phyloP scores from a whole-genome alignment of 1,140 invertebrate genomes.

The Lepidurus couesii region DNA sequence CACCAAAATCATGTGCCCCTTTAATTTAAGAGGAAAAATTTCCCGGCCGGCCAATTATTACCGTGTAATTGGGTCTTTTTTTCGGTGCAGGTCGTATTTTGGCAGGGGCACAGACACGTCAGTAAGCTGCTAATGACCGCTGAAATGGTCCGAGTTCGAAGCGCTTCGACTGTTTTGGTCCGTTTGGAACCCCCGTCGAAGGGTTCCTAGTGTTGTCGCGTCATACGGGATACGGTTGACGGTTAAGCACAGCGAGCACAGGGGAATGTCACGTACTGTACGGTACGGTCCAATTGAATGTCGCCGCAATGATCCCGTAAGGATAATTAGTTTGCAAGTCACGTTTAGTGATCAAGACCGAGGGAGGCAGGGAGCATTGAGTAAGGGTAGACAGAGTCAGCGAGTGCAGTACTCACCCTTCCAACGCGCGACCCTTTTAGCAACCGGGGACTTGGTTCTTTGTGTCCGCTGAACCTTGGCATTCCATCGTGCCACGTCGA shows the following conservation, averaged over 20 bases:
- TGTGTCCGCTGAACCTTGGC: not conserved
- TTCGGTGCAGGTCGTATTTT: not conserved
- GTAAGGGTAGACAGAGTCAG: not conserved
- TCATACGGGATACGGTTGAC: not conserved
- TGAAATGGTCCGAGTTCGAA: not conserved
- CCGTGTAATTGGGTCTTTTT: conserved; percentile 18
- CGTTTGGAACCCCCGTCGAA: not conserved
- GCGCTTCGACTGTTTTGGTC: not conserved
- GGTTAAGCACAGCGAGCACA: not conserved
- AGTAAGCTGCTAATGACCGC: not conserved
- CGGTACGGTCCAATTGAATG: not conserved
- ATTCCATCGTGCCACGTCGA: not conserved
- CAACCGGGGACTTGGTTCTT: not conserved
- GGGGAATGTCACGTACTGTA: conserved; percentile 7
- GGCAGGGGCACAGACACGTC: not conserved
- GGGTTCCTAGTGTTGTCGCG: not conserved
- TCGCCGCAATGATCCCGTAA: conserved; percentile 7
- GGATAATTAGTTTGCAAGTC: conserved; percentile 11
- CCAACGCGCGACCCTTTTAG: not conserved
- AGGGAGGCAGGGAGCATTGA: not conserved
- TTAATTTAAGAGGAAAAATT: conserved; percentile 16
- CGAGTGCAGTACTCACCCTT: not conserved
- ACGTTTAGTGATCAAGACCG: not conserved
- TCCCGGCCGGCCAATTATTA: not conserved
- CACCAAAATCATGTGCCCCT: not conserved